Evolutionary conservation across 2,888 invertebrate genomes (phyloP).

Genomic region (Apamea sordens): DNA sequence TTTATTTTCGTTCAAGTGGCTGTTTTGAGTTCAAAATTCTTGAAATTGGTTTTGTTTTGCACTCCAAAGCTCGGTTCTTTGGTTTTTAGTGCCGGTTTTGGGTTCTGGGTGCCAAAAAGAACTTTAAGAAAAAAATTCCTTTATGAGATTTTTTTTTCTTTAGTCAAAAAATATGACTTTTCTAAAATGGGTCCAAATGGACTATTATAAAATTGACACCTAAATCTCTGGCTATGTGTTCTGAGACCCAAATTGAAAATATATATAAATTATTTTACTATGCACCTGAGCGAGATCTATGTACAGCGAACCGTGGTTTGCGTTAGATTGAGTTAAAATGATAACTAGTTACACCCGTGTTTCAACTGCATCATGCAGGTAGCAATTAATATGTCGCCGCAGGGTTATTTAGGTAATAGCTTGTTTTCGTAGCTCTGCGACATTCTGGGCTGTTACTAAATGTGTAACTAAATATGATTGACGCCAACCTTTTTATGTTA

Average conservation of each 20-base stretch:
- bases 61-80: not conserved
- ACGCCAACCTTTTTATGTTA: not conserved
- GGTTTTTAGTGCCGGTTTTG: no score
- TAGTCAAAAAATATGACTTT: not conserved
- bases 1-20: slow-evolving; percentile 43
- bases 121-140: not conserved
- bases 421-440: slow-evolving; percentile 21
- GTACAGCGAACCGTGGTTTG: not conserved
- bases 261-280: not conserved
- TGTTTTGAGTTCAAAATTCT: slow-evolving; percentile 14
- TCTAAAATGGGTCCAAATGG: not conserved
- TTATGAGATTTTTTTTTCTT: not conserved
- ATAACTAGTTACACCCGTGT: slow-evolving; percentile 28
- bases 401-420: slow-evolving; percentile 40
- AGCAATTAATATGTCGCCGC: slow-evolving; percentile 39
- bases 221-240: not conserved
- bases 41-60: slow-evolving; percentile 15
- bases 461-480: not conserved
- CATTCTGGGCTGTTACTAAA: not conserved
- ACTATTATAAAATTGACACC: not conserved
- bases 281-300: not conserved
- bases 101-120: not conserved
- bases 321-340: slow-evolving; percentile 24
- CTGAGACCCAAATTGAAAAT: not conserved
- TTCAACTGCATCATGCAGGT: slow-evolving; percentile 21